These are phyloP conservation scores for Etia nguti DNA, from an alignment of 2,113 vertebrate genomes.

Conservation along the genomic window DNA sequence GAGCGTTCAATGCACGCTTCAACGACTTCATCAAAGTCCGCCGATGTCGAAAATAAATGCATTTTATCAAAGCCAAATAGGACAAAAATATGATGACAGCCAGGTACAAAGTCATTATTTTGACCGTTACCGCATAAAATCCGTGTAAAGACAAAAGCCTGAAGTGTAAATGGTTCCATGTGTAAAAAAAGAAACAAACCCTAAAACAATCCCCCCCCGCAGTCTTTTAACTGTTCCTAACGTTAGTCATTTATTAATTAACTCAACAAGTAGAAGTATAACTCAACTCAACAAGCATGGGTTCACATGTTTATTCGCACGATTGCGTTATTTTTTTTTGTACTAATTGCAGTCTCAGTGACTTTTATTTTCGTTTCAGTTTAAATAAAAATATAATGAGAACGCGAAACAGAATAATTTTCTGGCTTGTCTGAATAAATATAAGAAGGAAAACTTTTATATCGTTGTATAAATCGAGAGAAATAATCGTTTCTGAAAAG, in stretches of 20 bases:
- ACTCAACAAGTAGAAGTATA: background rate
- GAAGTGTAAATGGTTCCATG: conserved; percentile 48
- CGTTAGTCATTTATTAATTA: background rate
- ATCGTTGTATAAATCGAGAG: background rate
- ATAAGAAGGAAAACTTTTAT: fast-evolving
- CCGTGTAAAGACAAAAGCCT: conserved; percentile 52
- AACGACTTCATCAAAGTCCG: background rate
- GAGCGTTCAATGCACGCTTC: background rate
- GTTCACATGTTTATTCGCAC: background rate
- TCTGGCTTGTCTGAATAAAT: background rate
- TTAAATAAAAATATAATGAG: background rate
- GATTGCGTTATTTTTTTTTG: background rate
- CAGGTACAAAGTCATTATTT: conserved; percentile 66
- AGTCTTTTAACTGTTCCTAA: background rate
- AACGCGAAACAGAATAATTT: background rate
- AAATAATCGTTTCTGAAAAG: background rate
- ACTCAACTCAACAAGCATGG: background rate
- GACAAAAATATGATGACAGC: conserved; percentile 11
- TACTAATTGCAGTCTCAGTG: background rate
- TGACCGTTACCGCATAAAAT: conserved; percentile 49
- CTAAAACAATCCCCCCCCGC: background rate
- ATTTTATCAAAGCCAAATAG: conserved; percentile 55
- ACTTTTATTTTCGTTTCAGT: background rate
- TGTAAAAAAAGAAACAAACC: background rate
- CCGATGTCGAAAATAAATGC: conserved; percentile 37